Evolutionary conservation across 1,140 invertebrate genomes (phyloP).

Genomic region (Lamellibrachia luymesi): DNA sequence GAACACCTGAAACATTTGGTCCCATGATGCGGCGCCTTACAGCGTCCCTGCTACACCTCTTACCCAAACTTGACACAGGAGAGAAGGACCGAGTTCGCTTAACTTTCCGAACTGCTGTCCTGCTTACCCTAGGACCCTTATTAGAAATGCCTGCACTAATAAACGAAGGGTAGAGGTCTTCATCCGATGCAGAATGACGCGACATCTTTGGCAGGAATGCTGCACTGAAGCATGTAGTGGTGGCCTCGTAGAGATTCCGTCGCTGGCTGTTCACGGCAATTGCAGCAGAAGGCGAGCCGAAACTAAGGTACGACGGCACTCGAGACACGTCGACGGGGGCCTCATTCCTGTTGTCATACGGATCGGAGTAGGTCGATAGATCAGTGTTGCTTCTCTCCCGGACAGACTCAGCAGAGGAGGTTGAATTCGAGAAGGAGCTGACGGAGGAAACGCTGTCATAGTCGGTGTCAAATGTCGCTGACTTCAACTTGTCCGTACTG

Average conservation of each 20-base stretch:
- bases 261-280: background rate
- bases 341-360: background rate
- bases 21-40: background rate
- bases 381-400: background rate
- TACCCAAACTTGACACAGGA: background rate
- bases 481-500: constrained; percentile 17
- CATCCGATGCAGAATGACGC: background rate
- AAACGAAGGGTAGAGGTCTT: background rate
- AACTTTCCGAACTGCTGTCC: background rate
- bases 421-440: background rate
- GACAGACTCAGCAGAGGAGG: background rate
- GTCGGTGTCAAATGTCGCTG: background rate
- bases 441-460: constrained; percentile 15
- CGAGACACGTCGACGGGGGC: background rate
- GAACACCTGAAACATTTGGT: background rate
- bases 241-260: background rate
- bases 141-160: background rate
- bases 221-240: background rate
- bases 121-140: background rate
- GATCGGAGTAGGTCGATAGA: background rate
- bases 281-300: background rate
- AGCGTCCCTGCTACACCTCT: background rate
- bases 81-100: background rate
- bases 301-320: background rate
- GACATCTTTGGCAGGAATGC: background rate